Conservation (phyloP, 1,140 invertebrate genomes). For the Drosophila littoralis region DNA sequence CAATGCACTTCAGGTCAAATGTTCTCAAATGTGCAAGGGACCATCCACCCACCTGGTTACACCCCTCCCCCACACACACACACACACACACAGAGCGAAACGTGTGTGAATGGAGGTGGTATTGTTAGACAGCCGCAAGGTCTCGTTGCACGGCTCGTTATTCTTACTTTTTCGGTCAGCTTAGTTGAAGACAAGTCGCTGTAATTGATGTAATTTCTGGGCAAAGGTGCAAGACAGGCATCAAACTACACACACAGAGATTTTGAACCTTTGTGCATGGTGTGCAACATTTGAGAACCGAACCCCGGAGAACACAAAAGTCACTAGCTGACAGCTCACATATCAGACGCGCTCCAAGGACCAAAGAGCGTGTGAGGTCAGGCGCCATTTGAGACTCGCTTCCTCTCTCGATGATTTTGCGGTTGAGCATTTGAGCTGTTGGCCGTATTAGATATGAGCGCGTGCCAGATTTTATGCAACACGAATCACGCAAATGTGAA, state of each 20-base stretch:
- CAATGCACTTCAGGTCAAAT: slow-evolving; percentile 82
- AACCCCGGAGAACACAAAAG: slow-evolving; percentile 17
- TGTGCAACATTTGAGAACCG: slow-evolving; percentile 32
- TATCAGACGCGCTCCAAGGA: slow-evolving; percentile 13
- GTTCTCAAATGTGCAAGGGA: slow-evolving; percentile 57
- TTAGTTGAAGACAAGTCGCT: slow-evolving; percentile 69
- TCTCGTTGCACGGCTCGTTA: slow-evolving; percentile 61
- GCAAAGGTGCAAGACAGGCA: slow-evolving; percentile 59
- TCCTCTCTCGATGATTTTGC: background rate
- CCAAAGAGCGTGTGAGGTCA: slow-evolving; percentile 5
- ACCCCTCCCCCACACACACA: background rate
- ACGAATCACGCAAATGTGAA: background rate
- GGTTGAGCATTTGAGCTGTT: slow-evolving; percentile 2
- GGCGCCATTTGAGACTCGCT: slow-evolving; percentile 26
- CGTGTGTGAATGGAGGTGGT: slow-evolving; percentile 42
- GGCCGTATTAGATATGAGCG: background rate
- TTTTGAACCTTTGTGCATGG: slow-evolving; percentile 31
- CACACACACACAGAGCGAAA: slow-evolving; percentile 9
- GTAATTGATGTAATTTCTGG: slow-evolving; percentile 80
- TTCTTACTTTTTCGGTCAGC: slow-evolving; percentile 77
- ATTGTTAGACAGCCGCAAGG: slow-evolving; percentile 52
- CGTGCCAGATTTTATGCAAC: background rate
- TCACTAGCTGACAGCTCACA: slow-evolving; percentile 37
- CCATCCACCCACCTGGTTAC: slow-evolving; percentile 7
- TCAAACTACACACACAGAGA: slow-evolving; percentile 55